Conservation (phyloP, 2,797 vertebrate species). For the Lithobates sylvaticus region DNA sequence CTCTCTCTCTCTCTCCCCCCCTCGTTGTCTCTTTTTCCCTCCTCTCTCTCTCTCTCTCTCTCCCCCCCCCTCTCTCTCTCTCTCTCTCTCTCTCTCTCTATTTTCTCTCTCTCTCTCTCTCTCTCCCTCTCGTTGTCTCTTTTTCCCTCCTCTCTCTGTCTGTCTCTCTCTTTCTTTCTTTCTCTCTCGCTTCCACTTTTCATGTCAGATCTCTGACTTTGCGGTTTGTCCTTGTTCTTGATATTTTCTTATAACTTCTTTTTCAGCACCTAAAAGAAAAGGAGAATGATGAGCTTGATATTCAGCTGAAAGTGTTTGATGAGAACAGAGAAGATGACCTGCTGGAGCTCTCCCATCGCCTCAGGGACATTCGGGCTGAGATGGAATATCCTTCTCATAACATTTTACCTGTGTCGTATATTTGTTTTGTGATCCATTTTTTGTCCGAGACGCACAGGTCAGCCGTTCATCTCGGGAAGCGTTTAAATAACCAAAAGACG, state of each 20-base stretch:
- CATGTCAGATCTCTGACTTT: background rate
- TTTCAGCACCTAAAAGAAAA: slow-evolving; percentile 89
- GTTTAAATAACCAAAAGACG: background rate
- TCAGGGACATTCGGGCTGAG: slow-evolving; percentile 93
- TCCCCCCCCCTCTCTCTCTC: too few species aligned
- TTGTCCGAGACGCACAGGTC: background rate
- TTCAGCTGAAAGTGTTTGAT: slow-evolving; percentile 98
- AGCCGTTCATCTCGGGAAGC: background rate
- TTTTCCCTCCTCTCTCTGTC: too few species aligned
- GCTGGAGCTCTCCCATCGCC: slow-evolving; percentile 93
- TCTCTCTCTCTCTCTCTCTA: too few species aligned
- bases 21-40: too few species aligned
- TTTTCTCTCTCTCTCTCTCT: too few species aligned
- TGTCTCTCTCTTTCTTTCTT: too few species aligned
- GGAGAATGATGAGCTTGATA: slow-evolving; percentile 96
- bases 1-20: too few species aligned
- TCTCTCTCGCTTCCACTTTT: too few species aligned
- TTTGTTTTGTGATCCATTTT: background rate
- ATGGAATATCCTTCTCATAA: slow-evolving; percentile 97
- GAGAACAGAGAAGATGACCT: slow-evolving; percentile 98
- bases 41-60: too few species aligned
- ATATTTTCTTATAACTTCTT: slow-evolving; percentile 49
- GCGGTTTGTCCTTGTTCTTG: background rate
- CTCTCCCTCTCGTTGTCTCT: too few species aligned
- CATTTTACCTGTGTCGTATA: background rate